phyloP scores from a whole-genome alignment of 37 sponge, comb jelly and placozoan genomes.

The Geodia barretti region DNA sequence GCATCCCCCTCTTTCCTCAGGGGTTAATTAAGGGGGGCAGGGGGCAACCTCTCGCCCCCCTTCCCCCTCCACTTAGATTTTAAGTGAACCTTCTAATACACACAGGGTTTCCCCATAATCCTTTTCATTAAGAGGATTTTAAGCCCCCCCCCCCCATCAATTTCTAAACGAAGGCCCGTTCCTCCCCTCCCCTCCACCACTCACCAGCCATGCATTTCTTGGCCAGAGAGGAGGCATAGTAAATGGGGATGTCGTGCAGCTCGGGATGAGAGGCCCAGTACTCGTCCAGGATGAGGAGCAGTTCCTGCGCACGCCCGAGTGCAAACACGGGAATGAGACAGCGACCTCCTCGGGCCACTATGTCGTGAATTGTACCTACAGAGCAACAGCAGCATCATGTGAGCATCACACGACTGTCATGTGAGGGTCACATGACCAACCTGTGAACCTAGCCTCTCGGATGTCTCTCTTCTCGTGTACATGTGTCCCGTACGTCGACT shows the following conservation, averaged over 20 bases:
- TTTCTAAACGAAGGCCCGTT: not conserved
- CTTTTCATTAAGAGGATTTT: too few species aligned
- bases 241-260: slow-evolving; percentile 97
- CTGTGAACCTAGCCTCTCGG: slow-evolving; percentile 90
- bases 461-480: slow-evolving; percentile 91
- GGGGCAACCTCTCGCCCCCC: too few species aligned
- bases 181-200: too few species aligned
- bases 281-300: slow-evolving; percentile 95
- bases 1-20: too few species aligned
- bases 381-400: not conserved
- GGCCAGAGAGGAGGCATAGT: slow-evolving; percentile 97
- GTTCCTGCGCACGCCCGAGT: slow-evolving; percentile 96
- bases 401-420: not conserved
- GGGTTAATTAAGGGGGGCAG: too few species aligned
- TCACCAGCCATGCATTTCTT: slow-evolving; percentile 99
- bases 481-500: slow-evolving; percentile 95
- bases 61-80: too few species aligned
- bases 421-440: slow-evolving; percentile 19
- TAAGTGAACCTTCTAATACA: too few species aligned
- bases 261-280: slow-evolving; percentile 98
- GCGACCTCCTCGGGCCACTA: slow-evolving; percentile 93
- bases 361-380: slow-evolving; percentile 86
- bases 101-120: too few species aligned
- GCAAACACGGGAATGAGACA: slow-evolving; percentile 99
- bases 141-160: too few species aligned